Base-by-base conservation (phyloP, 2,113 vertebrate species). In the Pseudorhombus dupliciocellatus region DNA sequence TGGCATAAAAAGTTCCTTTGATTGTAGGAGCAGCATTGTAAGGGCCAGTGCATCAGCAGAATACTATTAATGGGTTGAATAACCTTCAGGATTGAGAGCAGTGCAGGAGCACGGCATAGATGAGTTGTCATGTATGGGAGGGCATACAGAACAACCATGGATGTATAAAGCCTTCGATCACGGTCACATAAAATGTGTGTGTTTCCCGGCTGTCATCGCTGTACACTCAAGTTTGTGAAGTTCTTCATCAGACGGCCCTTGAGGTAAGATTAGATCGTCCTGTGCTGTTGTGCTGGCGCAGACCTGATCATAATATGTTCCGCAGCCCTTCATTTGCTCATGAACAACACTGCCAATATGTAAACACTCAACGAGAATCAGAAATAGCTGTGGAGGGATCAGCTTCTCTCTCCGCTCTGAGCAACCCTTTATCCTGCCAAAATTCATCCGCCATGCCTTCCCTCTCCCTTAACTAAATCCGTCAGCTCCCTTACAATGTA, bases 391-490 rank as follows among this genome's bases (percentile, higher is more conserved):
- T 42, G 51, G 62, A 65, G 75, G 71, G 66, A 90, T 86, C 79
- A 80, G 77, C 81, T 68, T 56, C 80, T 84, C 83, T 87, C 70
- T 75, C 42, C 40, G 75, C 21, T 2, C 80, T 46, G 66, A 87
- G 83, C 79, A 81, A 89, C 89, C 86, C 85, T 91, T 89, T 84
- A 88, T 90, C 77, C 89, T 92, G 90, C 85, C 89, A 90, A 89
- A 86, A 88, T 84, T 78, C 87, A 90, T 92, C 87, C 28, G 26
- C 85, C 73, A 78, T 80, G 88, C 88, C 63, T 87, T 91, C 87
- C 77, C 72, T 92, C 90, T 90, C 76, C 77, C 77, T 77, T 89
- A 90, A 90, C 87, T 83, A 79, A 91, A 88, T 78, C 87, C 70
- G 87, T 88, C 90, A 90, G 87, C 74, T 86, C 69, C 67, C 73